phyloP scores from a whole-genome alignment of 1,140 invertebrate genomes.

The Anoplophora glabripennis region DNA sequence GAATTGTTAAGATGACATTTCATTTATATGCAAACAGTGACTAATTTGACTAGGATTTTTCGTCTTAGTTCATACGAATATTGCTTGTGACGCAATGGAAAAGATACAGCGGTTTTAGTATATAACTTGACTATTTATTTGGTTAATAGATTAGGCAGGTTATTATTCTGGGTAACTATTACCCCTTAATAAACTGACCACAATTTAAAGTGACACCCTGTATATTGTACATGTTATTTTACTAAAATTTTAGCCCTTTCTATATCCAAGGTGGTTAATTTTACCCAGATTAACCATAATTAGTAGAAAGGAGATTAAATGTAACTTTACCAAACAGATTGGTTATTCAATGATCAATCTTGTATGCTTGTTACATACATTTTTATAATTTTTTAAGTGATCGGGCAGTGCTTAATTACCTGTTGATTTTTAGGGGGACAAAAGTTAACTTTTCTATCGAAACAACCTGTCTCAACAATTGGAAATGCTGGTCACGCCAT shows the following conservation, averaged over 20 bases:
- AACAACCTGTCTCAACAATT: slow-evolving; percentile 50
- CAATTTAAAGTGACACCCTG: too few species aligned
- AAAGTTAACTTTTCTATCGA: slow-evolving; percentile 56
- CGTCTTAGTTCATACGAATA: too few species aligned
- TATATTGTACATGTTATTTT: too few species aligned
- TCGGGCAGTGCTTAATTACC: not conserved
- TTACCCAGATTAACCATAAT: not conserved
- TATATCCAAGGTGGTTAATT: slow-evolving; percentile 1
- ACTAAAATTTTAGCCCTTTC: not conserved
- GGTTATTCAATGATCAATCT: slow-evolving; percentile 3
- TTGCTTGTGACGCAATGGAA: too few species aligned
- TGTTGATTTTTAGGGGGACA: slow-evolving; percentile 46
- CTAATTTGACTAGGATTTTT: too few species aligned
- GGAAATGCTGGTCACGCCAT: slow-evolving; percentile 41
- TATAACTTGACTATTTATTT: too few species aligned
- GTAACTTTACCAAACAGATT: slow-evolving; percentile 17
- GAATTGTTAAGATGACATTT: too few species aligned
- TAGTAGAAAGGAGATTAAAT: slow-evolving; percentile 20
- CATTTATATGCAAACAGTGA: too few species aligned
- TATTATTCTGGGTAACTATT: too few species aligned
- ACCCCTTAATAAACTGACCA: too few species aligned
- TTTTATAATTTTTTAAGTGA: not conserved
- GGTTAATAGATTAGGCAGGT: too few species aligned
- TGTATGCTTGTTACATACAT: slow-evolving; percentile 17
- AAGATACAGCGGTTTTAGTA: too few species aligned